phyloP scores from a whole-genome alignment of 2,797 vertebrate genomes.

The Pteronotus mesoamericanus region DNA sequence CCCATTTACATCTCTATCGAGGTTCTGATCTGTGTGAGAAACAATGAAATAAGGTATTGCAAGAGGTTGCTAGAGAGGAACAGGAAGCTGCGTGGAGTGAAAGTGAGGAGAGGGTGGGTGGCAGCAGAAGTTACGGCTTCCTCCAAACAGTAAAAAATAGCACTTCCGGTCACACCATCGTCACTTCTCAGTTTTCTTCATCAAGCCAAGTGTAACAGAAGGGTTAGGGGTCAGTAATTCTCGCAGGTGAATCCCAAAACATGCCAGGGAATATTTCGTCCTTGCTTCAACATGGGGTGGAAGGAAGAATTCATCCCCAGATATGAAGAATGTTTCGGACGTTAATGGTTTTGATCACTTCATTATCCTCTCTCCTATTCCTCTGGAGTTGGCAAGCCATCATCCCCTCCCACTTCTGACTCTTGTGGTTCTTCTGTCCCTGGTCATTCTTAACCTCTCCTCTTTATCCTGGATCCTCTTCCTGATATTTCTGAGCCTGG shows the following conservation, averaged over 20 bases:
- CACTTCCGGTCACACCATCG: conserved; percentile 3
- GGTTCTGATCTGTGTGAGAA: background rate
- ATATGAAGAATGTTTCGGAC: background rate
- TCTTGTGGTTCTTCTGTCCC: background rate
- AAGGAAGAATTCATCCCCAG: background rate
- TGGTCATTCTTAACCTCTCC: background rate
- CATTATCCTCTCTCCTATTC: background rate
- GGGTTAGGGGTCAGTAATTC: background rate
- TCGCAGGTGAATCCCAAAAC: background rate
- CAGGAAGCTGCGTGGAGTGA: conserved; percentile 30
- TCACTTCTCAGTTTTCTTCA: background rate
- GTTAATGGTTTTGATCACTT: background rate
- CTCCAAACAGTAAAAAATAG: background rate
- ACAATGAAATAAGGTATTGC: background rate
- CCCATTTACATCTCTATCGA: background rate
- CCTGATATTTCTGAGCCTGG: background rate
- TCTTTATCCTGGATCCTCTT: background rate
- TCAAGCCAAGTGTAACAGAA: conserved; percentile 49
- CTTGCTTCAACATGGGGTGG: background rate
- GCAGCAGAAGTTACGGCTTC: background rate
- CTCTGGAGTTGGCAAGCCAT: background rate
- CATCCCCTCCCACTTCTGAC: background rate
- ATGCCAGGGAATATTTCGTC: background rate
- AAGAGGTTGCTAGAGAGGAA: conserved; percentile 29
- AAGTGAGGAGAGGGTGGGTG: background rate